These are phyloP conservation scores for Sander vitreus DNA, from an alignment of 2,113 vertebrate genomes.

Conservation along the genomic window DNA sequence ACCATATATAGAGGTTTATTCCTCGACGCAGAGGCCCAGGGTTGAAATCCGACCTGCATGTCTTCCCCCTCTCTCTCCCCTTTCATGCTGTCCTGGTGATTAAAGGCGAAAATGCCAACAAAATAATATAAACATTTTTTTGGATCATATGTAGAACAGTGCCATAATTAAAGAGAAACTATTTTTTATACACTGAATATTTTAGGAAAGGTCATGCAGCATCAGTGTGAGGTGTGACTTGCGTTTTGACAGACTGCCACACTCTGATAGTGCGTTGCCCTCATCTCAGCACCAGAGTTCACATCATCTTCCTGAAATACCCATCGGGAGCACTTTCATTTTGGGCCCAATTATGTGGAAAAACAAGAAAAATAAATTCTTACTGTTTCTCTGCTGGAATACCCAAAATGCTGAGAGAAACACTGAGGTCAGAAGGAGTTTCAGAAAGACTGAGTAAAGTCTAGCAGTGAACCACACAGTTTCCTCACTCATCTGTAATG, in stretches of 20 bases:
- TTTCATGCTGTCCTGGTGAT: too few relatives aligned
- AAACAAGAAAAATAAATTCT: background rate
- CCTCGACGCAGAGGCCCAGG: too few relatives aligned
- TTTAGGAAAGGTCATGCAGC: conserved; percentile 35
- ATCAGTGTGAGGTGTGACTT: conserved; percentile 37
- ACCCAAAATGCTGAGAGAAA: conserved; percentile 21
- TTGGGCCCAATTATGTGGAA: conserved; percentile 23
- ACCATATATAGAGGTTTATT: too few relatives aligned
- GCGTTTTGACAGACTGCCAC: conserved; percentile 59
- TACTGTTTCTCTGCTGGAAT: conserved; percentile 11
- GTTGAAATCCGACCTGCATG: too few relatives aligned
- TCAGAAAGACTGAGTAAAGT: conserved; percentile 32
- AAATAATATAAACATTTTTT: too few relatives aligned
- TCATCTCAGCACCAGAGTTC: conserved; percentile 35
- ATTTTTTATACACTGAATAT: conserved; percentile 13
- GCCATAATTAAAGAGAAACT: too few relatives aligned
- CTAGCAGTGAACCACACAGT: conserved; percentile 5
- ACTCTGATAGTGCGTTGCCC: conserved; percentile 26
- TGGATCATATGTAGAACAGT: background rate
- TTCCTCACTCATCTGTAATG: conserved; percentile 29
- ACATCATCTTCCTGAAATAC: conserved; percentile 48
- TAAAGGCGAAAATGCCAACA: too few relatives aligned
- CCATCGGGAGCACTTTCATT: conserved; percentile 16
- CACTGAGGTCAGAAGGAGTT: conserved; percentile 9
- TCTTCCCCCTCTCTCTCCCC: too few relatives aligned